Evolutionary conservation across 2,797 vertebrate species (phyloP), one percentile per base, ranked within the genome.

Genomic region (Typhlichthys eigenmanni): DNA sequence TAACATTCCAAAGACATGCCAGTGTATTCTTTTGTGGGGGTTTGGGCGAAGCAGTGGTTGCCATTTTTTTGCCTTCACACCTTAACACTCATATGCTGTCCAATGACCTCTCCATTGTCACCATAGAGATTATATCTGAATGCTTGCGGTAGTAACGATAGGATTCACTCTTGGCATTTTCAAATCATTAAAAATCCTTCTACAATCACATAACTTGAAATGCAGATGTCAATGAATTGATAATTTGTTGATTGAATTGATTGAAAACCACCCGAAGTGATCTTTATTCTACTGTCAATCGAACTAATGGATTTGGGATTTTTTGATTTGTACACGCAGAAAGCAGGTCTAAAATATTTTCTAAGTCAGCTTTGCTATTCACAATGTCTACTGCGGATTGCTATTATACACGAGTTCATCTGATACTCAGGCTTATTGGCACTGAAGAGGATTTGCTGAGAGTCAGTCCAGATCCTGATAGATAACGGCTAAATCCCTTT

Each of bases 251-350:
- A 79, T 54, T 49, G 68, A 85, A 1, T 72, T 72, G 78, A 80
- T 88, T 55, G 74, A 74, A 70, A 57, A 50, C 65, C 71, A 45
- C 24, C 13, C 6, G 19, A 43, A 43, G 47, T 14, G 47, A 58
- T 45, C 67, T 75, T 75, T 45, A 66, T 62, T 63, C 38, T 1
- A 58, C 68, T 72, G 75, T 72, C 74, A 71, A n/a, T 75, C 34
- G 14, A 74, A 62, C 43, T 68, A 69, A 82, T 77, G 83, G 76
- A 82, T 81, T 74, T 52, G 2, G 75, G 75, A 81, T 85, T 73
- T 68, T 56, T 68, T 70, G 58, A 8, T 73, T 68, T 75, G 61
- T 67, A 60, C 66, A 56, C 54, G 69, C 45, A 19, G 53, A 64
- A 59, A 82, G 57, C 47, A 50, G 62, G 59, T 73, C 55, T 51